These are phyloP conservation scores for Phyllostomus discolor DNA, from an alignment of 2,113 vertebrate genomes.

Conservation along the genomic window DNA sequence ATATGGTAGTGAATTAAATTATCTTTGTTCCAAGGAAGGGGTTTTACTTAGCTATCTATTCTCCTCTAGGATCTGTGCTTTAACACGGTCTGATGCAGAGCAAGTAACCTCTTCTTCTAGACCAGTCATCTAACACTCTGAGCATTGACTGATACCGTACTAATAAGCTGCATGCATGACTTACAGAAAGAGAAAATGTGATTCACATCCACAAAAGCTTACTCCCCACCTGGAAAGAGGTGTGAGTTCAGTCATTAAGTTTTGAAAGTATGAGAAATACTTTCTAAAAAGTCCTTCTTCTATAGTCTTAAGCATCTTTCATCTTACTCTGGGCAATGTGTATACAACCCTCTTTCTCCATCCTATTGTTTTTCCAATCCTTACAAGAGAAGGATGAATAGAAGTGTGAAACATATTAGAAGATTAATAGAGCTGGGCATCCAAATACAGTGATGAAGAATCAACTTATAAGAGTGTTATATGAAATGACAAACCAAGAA, in stretches of 20 bases:
- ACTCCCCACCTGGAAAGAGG: neutral
- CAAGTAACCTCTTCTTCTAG: neutral
- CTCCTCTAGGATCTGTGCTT: neutral
- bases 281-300: neutral
- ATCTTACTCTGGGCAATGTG: neutral
- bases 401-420: neutral
- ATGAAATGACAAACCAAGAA: neutral
- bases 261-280: neutral
- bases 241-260: neutral
- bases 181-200: neutral
- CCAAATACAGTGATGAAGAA: neutral
- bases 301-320: neutral
- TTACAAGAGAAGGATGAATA: neutral
- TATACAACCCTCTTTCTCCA: neutral
- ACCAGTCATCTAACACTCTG: neutral
- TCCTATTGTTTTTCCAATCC: neutral
- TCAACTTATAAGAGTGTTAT: neutral
- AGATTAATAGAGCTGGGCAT: neutral
- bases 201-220: neutral
- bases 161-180: neutral
- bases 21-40: neutral
- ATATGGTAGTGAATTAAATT: slow-evolving; percentile 22
- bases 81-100: neutral
- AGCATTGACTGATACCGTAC: neutral
- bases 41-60: neutral